A percentile compares a stretch with the other conserved stretches of the same genome.
Conservation (phyloP, 2,888 invertebrate species). For the Endomychus coccineus region DNA sequence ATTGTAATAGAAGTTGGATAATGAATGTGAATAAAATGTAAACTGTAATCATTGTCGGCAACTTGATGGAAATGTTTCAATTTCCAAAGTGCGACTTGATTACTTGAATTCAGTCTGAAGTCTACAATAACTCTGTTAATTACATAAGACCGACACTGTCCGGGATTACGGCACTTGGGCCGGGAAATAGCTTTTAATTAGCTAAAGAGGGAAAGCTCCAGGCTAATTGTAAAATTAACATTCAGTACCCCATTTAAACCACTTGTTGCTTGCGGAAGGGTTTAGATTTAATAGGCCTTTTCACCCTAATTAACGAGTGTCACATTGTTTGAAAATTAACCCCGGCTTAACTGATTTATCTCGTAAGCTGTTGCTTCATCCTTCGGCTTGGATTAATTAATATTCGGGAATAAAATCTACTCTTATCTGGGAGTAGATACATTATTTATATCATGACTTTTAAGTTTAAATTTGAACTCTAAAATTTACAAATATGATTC, state of each 20-base stretch:
- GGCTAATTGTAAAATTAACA: slow-evolving; percentile 14
- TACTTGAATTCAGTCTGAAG: slow-evolving; percentile 12
- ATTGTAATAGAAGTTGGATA: too few relatives aligned
- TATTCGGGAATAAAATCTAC: too few relatives aligned
- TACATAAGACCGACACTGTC: slow-evolving; percentile 15
- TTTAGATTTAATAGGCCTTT: not conserved
- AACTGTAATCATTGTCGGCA: too few relatives aligned
- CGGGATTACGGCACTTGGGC: slow-evolving; percentile 1
- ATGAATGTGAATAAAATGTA: too few relatives aligned
- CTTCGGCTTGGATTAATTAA: too few relatives aligned
- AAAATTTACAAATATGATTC: too few relatives aligned
- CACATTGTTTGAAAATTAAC: slow-evolving; percentile 1
- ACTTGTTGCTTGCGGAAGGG: slow-evolving; percentile 9
- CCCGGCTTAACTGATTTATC: slow-evolving; percentile 1
- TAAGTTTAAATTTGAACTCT: too few relatives aligned
- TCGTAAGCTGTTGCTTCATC: not conserved
- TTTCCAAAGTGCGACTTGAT: too few relatives aligned
- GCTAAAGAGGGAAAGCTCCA: slow-evolving; percentile 4
- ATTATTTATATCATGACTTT: too few relatives aligned
- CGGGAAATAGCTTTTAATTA: slow-evolving; percentile 3
- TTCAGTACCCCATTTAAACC: slow-evolving; percentile 4
- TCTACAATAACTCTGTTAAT: slow-evolving; percentile 14
- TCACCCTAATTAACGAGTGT: slow-evolving; percentile 1
- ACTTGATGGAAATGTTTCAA: too few relatives aligned
- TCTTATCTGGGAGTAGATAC: too few relatives aligned